Conservation (phyloP, 2,797 vertebrate species). For the Fistularia commersonii region DNA sequence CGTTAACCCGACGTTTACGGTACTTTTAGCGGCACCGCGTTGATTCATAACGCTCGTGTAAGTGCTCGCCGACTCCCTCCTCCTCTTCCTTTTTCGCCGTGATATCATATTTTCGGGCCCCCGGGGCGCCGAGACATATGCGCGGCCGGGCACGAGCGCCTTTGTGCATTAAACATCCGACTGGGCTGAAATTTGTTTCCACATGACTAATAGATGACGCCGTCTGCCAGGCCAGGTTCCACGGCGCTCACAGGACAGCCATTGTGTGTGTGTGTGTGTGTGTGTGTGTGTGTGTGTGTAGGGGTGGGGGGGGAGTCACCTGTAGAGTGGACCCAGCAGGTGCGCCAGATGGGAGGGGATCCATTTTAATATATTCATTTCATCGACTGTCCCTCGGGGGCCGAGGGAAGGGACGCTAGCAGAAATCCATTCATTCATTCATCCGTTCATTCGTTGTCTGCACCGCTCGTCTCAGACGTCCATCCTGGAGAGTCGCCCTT, state of each 20-base stretch:
- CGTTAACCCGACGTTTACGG: conserved; percentile 69
- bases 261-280: conserved; percentile 6
- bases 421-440: too few species aligned
- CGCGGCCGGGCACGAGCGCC: conserved; percentile 27
- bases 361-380: too few species aligned
- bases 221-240: conserved; percentile 51
- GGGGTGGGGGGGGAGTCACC: too few species aligned
- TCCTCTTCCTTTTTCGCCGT: conserved; percentile 13
- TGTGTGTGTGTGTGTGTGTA: too few species aligned
- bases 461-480: too few species aligned
- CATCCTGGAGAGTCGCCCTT: too few species aligned
- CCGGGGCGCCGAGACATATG: conserved; percentile 52
- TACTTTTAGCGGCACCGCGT: conserved; percentile 69
- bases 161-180: conserved; percentile 45
- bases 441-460: too few species aligned
- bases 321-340: conserved; percentile 57
- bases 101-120: conserved; percentile 67
- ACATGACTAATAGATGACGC: conserved; percentile 74
- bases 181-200: conserved; percentile 63
- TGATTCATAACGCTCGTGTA: conserved; percentile 72
- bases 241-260: conserved; percentile 46
- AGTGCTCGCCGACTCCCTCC: conserved; percentile 45
- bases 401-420: too few species aligned
- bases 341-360: conserved; percentile 21
- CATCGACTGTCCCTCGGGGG: too few species aligned